phyloP scores from a whole-genome alignment of 2,113 vertebrate species.

The Notiomystis cincta region DNA sequence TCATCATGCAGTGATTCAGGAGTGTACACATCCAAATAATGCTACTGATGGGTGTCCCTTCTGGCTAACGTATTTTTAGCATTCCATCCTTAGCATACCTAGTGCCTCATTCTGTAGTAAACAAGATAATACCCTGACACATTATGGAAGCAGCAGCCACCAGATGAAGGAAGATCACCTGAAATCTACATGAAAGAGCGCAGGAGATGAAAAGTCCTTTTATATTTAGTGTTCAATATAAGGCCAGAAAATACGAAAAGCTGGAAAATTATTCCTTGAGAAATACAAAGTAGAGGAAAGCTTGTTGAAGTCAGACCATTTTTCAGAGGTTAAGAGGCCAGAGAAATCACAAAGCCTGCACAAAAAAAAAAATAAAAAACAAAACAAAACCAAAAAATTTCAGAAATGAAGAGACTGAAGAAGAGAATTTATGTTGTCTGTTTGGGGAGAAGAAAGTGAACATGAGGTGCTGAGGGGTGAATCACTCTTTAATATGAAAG shows the following conservation, averaged over 20 bases:
- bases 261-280: neutral
- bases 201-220: neutral
- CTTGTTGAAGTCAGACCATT: neutral
- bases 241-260: neutral
- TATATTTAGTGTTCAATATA: neutral
- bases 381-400: neutral
- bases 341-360: neutral
- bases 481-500: neutral
- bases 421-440: neutral
- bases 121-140: neutral
- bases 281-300: neutral
- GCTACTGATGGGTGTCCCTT: neutral
- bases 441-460: neutral
- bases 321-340: neutral
- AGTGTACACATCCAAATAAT: neutral
- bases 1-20: neutral
- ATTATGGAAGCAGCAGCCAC: neutral
- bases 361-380: neutral
- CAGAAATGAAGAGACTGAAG: neutral
- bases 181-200: neutral
- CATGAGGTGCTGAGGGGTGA: neutral
- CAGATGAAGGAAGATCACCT: neutral
- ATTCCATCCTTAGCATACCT: neutral
- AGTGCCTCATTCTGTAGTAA: neutral
- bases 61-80: neutral